These are phyloP conservation scores for Hesperia comma DNA, from an alignment of 2,888 invertebrate species.

Conservation along the genomic window DNA sequence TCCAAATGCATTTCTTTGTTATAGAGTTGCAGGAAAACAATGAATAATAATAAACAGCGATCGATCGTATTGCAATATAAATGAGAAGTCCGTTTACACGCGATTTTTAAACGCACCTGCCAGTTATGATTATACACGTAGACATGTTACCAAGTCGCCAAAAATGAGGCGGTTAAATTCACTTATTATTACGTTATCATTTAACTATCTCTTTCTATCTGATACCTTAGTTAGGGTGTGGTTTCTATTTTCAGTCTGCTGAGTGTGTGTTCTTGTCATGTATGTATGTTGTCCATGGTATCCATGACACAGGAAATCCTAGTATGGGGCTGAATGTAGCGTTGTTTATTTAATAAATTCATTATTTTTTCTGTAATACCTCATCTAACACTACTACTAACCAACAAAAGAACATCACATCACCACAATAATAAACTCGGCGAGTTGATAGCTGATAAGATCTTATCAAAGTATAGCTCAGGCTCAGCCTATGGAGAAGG, in stretches of 20 bases:
- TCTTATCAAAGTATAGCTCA: constrained; percentile 26
- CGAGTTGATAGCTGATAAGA: constrained; percentile 21
- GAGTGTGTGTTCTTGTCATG: too few species aligned
- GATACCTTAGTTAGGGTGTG: neutral
- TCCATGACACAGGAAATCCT: too few species aligned
- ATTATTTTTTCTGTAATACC: too few species aligned
- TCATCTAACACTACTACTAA: neutral
- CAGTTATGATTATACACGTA: too few species aligned
- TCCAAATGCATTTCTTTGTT: constrained; percentile 36
- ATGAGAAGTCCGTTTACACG: constrained; percentile 2
- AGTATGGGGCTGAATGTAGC: too few species aligned
- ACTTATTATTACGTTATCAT: too few species aligned
- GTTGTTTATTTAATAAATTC: too few species aligned
- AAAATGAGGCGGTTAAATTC: too few species aligned
- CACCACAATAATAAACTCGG: neutral
- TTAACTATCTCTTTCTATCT: too few species aligned
- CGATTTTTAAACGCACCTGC: neutral
- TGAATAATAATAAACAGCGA: constrained; percentile 35
- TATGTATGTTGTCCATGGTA: too few species aligned
- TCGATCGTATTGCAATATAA: constrained; percentile 1
- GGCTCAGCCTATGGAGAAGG: constrained; percentile 1
- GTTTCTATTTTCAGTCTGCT: too few species aligned
- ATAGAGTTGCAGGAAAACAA: constrained; percentile 39
- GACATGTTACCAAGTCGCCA: too few species aligned
- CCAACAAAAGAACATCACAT: constrained; percentile 5